Percentiles rank a stretch among this genome's conserved stretches.
phyloP scores from a whole-genome alignment of 2,113 vertebrate species.

The Trogon surrucura region DNA sequence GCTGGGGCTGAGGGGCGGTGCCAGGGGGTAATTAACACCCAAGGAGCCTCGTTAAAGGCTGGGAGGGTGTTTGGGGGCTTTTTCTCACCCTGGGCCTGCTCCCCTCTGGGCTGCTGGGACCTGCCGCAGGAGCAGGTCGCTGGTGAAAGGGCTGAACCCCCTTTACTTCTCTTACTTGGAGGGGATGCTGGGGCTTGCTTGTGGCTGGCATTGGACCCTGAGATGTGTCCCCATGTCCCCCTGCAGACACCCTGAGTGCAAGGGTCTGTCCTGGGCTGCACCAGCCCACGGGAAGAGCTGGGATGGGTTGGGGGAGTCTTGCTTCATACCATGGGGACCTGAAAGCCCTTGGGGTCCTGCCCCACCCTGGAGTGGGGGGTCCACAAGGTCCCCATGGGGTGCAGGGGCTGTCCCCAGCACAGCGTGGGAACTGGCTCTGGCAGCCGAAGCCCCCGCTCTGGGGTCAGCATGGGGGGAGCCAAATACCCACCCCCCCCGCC shows the following conservation, averaged over 20 bases:
- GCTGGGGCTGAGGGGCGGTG: neutral
- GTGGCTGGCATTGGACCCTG: neutral
- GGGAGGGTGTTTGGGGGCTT: too few species aligned
- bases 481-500: neutral
- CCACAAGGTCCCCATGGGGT: neutral
- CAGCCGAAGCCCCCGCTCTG: neutral
- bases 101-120: neutral
- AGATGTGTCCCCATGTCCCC: neutral
- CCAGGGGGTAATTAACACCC: too few species aligned
- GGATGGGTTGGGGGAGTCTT: too few species aligned
- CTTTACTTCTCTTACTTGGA: neutral
- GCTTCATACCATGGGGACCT: neutral
- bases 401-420: too few species aligned
- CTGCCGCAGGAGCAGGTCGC: accelerated
- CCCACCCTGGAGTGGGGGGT: too few species aligned
- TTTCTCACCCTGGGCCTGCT: neutral
- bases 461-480: neutral
- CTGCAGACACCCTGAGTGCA: accelerated
- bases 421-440: neutral
- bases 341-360: too few species aligned
- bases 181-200: neutral
- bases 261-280: too few species aligned
- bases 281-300: neutral
- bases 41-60: neutral
- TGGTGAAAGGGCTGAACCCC: neutral